Conservation (phyloP, 2,888 invertebrate species). For the Hofmannophila pseudospretella region DNA sequence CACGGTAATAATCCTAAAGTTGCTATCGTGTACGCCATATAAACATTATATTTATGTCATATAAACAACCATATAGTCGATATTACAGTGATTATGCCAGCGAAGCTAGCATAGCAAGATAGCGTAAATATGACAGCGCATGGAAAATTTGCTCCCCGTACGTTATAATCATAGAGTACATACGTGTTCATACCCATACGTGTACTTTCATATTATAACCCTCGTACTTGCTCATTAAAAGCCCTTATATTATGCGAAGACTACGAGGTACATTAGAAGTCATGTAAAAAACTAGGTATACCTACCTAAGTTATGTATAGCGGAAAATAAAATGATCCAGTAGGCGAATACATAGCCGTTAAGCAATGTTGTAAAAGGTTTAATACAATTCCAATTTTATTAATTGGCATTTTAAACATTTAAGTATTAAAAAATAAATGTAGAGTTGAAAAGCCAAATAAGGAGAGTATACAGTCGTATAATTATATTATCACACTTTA, state of each 20-base stretch:
- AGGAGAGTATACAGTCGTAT: not conserved
- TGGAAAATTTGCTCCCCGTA: too few relatives aligned
- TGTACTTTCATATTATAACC: too few relatives aligned
- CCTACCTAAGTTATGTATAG: too few relatives aligned
- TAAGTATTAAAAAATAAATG: not conserved
- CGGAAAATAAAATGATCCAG: too few relatives aligned
- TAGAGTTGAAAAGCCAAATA: not conserved
- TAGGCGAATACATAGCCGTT: too few relatives aligned
- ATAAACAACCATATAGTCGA: constrained; percentile 8
- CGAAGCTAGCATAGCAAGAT: not conserved
- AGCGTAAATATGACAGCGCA: not conserved
- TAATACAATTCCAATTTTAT: not conserved
- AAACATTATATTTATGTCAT: constrained; percentile 14
- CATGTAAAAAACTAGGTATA: too few relatives aligned
- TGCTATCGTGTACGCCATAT: constrained; percentile 12
- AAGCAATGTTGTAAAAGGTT: too few relatives aligned
- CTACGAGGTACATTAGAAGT: too few relatives aligned
- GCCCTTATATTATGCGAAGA: too few relatives aligned
- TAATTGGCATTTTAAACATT: not conserved
- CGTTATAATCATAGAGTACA: not conserved
- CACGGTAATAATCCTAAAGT: constrained; percentile 18
- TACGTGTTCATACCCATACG: too few relatives aligned
- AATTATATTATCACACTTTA: constrained; percentile 7
- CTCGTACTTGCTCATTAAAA: too few relatives aligned
- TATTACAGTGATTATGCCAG: constrained; percentile 10